Conservation (phyloP, 2,113 vertebrate genomes). For the Ciconia boyciana region DNA sequence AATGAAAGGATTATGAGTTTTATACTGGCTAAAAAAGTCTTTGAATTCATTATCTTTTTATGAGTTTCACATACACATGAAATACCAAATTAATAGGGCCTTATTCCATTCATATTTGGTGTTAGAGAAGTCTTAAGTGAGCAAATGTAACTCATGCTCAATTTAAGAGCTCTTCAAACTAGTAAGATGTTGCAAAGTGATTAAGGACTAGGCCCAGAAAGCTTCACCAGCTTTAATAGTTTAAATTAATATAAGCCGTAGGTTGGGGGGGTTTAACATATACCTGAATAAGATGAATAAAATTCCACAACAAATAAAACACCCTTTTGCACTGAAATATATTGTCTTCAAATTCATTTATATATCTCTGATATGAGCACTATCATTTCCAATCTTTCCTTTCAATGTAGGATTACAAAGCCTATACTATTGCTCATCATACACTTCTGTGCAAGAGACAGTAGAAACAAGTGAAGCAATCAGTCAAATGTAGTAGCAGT, state of each 20-base stretch:
- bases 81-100: background rate
- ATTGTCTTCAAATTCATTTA: background rate
- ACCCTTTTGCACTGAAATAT: background rate
- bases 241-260: background rate
- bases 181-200: background rate
- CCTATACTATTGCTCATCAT: background rate
- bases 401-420: background rate
- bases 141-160: background rate
- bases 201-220: background rate
- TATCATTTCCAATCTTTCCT: background rate
- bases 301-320: background rate
- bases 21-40: background rate
- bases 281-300: background rate
- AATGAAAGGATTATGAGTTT: slow-evolving; percentile 32
- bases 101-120: background rate
- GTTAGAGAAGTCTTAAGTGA: background rate
- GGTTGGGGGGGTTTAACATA: background rate
- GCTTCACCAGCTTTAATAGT: background rate
- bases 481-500: background rate
- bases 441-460: background rate
- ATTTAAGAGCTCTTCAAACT: background rate
- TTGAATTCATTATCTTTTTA: slow-evolving; percentile 10
- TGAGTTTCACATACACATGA: background rate
- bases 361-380: background rate
- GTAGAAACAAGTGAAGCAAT: background rate